Conservation (phyloP, 2,888 invertebrate species). For the Trissoscelio sp. region DNA sequence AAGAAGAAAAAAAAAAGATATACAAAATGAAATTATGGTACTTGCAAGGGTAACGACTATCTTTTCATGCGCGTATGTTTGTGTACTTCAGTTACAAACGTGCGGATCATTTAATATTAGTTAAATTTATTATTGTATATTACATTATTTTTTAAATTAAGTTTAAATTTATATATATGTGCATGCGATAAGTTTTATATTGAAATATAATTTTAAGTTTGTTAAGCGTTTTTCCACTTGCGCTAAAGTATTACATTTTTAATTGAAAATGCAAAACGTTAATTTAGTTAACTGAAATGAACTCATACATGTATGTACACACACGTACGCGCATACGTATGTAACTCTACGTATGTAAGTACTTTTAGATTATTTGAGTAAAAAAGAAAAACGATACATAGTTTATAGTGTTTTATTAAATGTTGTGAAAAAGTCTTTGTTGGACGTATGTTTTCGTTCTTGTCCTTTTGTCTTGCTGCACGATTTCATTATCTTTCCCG, state of each 20-base stretch:
- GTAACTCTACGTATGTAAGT: slow-evolving; percentile 81
- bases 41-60: slow-evolving; percentile 72
- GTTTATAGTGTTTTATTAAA: slow-evolving; percentile 83
- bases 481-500: slow-evolving; percentile 48
- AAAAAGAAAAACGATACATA: slow-evolving; percentile 79
- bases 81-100: slow-evolving; percentile 57
- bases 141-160: too few species aligned
- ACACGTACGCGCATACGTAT: slow-evolving; percentile 75
- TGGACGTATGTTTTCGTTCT: slow-evolving; percentile 57
- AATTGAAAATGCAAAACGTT: background rate
- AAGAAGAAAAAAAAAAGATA: slow-evolving; percentile 40
- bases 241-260: too few species aligned
- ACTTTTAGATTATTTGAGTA: slow-evolving; percentile 82
- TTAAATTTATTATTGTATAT: too few species aligned
- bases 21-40: slow-evolving; percentile 57
- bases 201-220: too few species aligned
- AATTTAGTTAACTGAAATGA: slow-evolving; percentile 1
- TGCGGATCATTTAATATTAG: too few species aligned
- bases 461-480: slow-evolving; percentile 65
- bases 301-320: slow-evolving; percentile 2
- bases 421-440: slow-evolving; percentile 79
- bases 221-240: too few species aligned
- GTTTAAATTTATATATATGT: too few species aligned
- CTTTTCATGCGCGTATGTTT: slow-evolving; percentile 26
- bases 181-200: too few species aligned